phyloP scores from a whole-genome alignment of 2,888 invertebrate species.

The Drosophila barbarae region DNA sequence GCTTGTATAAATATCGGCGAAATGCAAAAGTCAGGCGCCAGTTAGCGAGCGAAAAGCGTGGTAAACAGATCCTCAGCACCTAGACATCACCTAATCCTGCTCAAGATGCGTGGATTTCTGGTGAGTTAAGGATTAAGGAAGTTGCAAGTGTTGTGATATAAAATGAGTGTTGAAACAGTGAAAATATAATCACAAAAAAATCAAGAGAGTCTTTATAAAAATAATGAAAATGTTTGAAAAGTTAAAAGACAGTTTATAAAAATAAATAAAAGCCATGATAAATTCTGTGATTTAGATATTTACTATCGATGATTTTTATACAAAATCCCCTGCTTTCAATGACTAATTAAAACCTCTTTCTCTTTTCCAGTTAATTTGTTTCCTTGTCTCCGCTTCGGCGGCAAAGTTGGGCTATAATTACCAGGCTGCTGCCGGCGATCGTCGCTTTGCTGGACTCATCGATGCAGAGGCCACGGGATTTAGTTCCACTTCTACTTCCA shows the following conservation, averaged over 20 bases:
- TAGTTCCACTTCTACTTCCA: slow-evolving; percentile 33
- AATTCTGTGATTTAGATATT: no score
- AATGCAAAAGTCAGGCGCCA: slow-evolving; percentile 39
- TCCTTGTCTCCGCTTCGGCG: slow-evolving; percentile 56
- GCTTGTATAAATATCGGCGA: slow-evolving; percentile 57
- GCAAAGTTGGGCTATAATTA: slow-evolving; percentile 68
- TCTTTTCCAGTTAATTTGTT: slow-evolving; percentile 52
- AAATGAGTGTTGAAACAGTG: background rate
- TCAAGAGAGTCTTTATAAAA: background rate
- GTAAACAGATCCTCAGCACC: slow-evolving; percentile 33
- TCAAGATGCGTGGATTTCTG: slow-evolving; percentile 84
- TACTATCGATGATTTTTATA: background rate
- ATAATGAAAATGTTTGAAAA: no score
- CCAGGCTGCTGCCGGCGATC: slow-evolving; percentile 44
- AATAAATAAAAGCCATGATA: background rate
- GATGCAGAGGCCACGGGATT: slow-evolving; percentile 64
- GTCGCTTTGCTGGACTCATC: slow-evolving; percentile 60
- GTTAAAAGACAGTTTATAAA: background rate
- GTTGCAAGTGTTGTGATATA: background rate
- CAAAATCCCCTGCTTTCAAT: background rate
- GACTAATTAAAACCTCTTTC: background rate
- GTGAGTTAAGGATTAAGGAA: slow-evolving; percentile 50
- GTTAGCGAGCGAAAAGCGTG: slow-evolving; percentile 47
- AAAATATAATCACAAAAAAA: background rate
- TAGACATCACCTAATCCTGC: slow-evolving; percentile 20